These are phyloP conservation scores for Dyspetes luteomarginatus DNA, from an alignment of 2,888 invertebrate species.

Conservation along the genomic window DNA sequence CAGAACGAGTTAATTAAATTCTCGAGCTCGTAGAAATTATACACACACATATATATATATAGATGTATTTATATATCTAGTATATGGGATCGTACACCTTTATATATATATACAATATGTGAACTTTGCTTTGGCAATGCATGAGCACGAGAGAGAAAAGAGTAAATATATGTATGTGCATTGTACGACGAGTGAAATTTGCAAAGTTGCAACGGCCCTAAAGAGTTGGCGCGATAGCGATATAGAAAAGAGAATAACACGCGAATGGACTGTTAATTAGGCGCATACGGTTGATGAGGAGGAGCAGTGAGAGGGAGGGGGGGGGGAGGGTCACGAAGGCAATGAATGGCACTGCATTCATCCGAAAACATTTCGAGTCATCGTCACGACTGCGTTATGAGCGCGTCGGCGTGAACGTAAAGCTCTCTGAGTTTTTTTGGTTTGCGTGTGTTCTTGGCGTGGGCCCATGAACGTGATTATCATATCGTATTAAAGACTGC, in stretches of 20 bases:
- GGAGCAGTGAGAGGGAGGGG: neutral
- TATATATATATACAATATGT: conserved; percentile 37
- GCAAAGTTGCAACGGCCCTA: conserved; percentile 49
- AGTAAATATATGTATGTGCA: conserved; percentile 1
- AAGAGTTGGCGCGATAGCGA: conserved; percentile 53
- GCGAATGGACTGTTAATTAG: conserved; percentile 76
- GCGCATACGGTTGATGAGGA: conserved; percentile 35
- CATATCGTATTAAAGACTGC: conserved; percentile 48
- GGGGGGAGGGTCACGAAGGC: conserved; percentile 47
- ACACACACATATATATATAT: conserved; percentile 11
- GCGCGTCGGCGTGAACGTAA: conserved; percentile 53
- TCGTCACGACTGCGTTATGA: conserved; percentile 61
- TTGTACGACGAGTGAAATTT: conserved; percentile 44
- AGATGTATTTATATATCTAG: conserved; percentile 6
- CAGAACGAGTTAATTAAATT: conserved; percentile 81
- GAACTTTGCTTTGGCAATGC: conserved; percentile 23
- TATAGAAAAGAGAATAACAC: conserved; percentile 57
- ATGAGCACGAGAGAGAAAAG: conserved; percentile 11
- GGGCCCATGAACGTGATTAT: conserved; percentile 58
- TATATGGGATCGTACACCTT: neutral
- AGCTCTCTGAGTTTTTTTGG: conserved; percentile 14
- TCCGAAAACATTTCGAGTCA: conserved; percentile 74
- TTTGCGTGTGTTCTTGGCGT: conserved; percentile 14
- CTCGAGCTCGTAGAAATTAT: conserved; percentile 64
- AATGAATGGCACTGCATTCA: conserved; percentile 75